Conservation (phyloP, 2,797 vertebrate genomes). For the Knipowitschia caucasica region DNA sequence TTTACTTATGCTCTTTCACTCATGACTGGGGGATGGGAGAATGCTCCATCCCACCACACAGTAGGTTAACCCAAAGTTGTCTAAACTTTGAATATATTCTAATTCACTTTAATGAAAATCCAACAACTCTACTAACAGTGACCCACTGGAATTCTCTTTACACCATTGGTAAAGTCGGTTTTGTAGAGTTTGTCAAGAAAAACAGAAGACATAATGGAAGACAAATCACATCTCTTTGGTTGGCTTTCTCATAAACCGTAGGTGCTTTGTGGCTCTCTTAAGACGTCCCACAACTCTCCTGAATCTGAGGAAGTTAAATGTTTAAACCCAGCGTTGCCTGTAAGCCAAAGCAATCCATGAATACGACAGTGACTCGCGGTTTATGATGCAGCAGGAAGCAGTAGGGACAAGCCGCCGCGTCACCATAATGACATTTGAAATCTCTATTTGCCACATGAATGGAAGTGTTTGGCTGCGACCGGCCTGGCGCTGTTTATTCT, state of each 20-base stretch:
- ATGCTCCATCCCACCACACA: too few relatives aligned
- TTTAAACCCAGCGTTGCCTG: slow-evolving; percentile 6
- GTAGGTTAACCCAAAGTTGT: too few relatives aligned
- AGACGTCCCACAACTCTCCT: slow-evolving; percentile 12
- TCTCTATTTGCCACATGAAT: slow-evolving; percentile 24
- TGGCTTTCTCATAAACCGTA: neutral
- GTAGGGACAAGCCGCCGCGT: slow-evolving; percentile 5
- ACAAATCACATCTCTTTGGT: too few relatives aligned
- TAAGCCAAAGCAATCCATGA: slow-evolving; percentile 5
- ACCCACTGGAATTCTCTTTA: too few relatives aligned
- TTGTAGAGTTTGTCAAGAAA: too few relatives aligned
- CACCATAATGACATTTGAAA: slow-evolving; percentile 28
- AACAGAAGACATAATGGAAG: too few relatives aligned
- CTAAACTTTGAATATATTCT: too few relatives aligned
- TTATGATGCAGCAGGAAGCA: slow-evolving; percentile 1
- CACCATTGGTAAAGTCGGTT: too few relatives aligned
- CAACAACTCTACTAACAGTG: too few relatives aligned
- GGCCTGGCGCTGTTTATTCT: slow-evolving; percentile 24
- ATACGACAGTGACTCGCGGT: slow-evolving; percentile 9
- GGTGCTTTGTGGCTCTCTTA: slow-evolving; percentile 3
- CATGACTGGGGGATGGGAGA: too few relatives aligned
- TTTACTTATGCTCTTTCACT: too few relatives aligned
- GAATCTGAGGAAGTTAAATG: slow-evolving; percentile 5
- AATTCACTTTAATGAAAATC: too few relatives aligned
- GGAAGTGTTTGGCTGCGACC: slow-evolving; percentile 21